Base-by-base conservation (phyloP, 2,888 invertebrate genomes). In the Lordiphosa fenestrarum region DNA sequence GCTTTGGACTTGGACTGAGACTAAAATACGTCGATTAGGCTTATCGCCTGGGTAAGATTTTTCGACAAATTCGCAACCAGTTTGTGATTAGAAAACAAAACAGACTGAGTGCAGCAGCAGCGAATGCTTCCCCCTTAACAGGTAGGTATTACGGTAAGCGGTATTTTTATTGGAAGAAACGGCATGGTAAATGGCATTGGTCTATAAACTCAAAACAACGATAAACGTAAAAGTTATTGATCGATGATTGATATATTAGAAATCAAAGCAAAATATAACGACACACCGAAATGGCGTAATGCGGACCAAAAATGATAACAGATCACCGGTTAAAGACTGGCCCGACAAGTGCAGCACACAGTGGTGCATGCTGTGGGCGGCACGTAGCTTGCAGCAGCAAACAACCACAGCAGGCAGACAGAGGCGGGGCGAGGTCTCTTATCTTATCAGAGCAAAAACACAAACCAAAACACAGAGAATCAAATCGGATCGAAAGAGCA, bases 361-460 rank as follows among this genome's bases (percentile, higher is more conserved):
- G 15, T 37, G 25, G 56, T 33, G 41, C 52, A 78, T 80, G 76
- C 65, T 54, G 62, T 47, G 52, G 70, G 81, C 60, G 55, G 56
- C 81, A 80, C 66, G 84, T 80, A 76, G 57, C 59, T 42, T 30
- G 58, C 50, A 21, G 58, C 55, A 19, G 4, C 56, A 25, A 21
- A 42, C 15, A 15, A 15, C 15, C 15, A 48, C 44, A 19, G 30
- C 15, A 15, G 15, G 15, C 15, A 51, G 33, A 12, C 38, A 33
- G 44, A 41, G 36, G 44, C 23, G 33, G 64, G 56, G 72, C 62
- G 62, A 41, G 56, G 7, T 52, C 66, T 52, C 66, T 76, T 84
- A 78, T 78, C 77, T 78, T 78, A 78, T 78, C 77, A 76, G 61
- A 37, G 37, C 47, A 10, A 44, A 46, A 39, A 19, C 38, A 42